Percentiles rank a stretch among this genome's conserved stretches.
Evolutionary conservation across 2,888 invertebrate species (phyloP).

Genomic region (Acrobeloides nanus): DNA sequence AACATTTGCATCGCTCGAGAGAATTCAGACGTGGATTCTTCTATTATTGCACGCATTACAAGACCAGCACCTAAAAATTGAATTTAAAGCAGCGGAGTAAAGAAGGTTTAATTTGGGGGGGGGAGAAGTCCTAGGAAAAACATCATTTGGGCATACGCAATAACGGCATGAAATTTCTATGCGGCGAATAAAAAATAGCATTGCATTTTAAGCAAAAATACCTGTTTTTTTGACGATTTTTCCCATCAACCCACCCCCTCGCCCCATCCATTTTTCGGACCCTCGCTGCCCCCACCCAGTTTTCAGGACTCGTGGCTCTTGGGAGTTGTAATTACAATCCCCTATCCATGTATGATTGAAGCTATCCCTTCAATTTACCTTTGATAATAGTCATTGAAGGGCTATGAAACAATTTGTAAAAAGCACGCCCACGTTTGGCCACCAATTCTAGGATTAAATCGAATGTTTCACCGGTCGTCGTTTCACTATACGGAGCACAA

Average conservation of each 20-base stretch:
- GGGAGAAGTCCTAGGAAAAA: neutral
- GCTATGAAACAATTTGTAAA: constrained; percentile 85
- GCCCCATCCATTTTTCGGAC: too few species aligned
- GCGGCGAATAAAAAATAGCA: neutral
- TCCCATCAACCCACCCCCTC: too few species aligned
- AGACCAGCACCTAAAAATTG: constrained; percentile 71
- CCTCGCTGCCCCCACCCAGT: too few species aligned
- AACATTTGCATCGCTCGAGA: constrained; percentile 70
- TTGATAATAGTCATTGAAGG: constrained; percentile 95
- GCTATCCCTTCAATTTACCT: too few species aligned
- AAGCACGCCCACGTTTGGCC: constrained; percentile 76
- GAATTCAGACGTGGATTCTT: constrained; percentile 77
- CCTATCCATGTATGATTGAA: too few species aligned
- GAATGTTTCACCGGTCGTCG: constrained; percentile 91
- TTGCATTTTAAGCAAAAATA: neutral
- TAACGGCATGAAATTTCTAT: neutral
- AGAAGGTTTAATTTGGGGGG: too few species aligned
- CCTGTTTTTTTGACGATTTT: too few species aligned
- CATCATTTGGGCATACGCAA: too few species aligned
- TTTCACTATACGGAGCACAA: constrained; percentile 97
- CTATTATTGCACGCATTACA: constrained; percentile 91
- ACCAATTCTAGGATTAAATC: constrained; percentile 68
- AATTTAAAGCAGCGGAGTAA: too few species aligned
- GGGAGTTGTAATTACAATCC: too few species aligned
- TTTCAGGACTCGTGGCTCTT: too few species aligned